A percentile compares a stretch with the other conserved stretches of the same genome.
These are phyloP conservation scores for Drosophila meridionalis DNA, from an alignment of 2,888 invertebrate species.

Conservation along the genomic window DNA sequence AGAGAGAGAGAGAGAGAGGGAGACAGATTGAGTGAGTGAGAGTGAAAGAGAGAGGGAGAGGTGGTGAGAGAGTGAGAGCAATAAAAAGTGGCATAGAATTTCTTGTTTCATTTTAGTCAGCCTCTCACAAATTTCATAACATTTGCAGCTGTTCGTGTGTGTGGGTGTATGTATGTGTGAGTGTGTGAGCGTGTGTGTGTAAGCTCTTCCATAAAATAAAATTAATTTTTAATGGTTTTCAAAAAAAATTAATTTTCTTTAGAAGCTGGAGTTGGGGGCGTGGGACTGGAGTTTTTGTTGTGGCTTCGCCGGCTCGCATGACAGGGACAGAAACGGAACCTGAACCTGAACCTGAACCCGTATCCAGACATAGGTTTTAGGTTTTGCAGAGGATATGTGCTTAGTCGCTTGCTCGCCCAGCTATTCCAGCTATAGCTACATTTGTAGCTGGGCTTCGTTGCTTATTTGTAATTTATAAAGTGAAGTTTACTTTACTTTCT, in stretches of 20 bases:
- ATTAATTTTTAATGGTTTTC: conserved; percentile 81
- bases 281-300: conserved; percentile 52
- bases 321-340: conserved; percentile 36
- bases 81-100: conserved; percentile 57
- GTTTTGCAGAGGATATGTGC: conserved; percentile 13
- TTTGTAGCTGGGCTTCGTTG: conserved; percentile 42
- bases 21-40: background rate
- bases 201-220: conserved; percentile 71
- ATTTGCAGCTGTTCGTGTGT: conserved; percentile 47
- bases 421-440: conserved; percentile 6
- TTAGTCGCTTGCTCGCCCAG: background rate
- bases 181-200: conserved; percentile 15
- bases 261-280: conserved; percentile 37
- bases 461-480: conserved; percentile 81
- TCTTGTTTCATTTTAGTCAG: conserved; percentile 50
- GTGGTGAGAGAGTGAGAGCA: conserved; percentile 23
- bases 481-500: conserved; percentile 64
- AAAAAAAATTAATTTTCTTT: conserved; percentile 78
- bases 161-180: conserved; percentile 24
- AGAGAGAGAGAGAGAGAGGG: background rate
- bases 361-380: conserved; percentile 6
- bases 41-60: background rate
- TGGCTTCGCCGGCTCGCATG: conserved; percentile 50
- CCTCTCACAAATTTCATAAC: conserved; percentile 54
- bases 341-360: background rate